Percentiles rank a stretch among this genome's conserved stretches.
These are phyloP conservation scores for Lucilia cuprina DNA, from an alignment of 1,140 invertebrate species.

Conservation along the genomic window DNA sequence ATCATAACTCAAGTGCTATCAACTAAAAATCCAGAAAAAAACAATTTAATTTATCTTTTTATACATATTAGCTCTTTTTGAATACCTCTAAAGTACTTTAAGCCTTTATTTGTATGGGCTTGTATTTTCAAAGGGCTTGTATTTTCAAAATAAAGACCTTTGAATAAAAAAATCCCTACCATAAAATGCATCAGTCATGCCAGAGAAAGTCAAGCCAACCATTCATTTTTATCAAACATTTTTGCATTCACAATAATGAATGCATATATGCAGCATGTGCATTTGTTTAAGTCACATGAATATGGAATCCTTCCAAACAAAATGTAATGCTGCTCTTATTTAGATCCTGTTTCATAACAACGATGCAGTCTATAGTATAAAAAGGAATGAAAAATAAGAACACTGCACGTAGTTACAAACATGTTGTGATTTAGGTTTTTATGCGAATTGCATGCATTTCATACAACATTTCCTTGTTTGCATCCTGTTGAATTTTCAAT, in stretches of 20 bases:
- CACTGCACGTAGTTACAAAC: too few relatives aligned
- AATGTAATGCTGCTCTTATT: too few relatives aligned
- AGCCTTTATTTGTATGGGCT: background rate
- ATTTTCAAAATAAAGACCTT: background rate
- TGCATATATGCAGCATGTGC: background rate
- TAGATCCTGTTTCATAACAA: too few relatives aligned
- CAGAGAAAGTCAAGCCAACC: background rate
- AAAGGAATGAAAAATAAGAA: too few relatives aligned
- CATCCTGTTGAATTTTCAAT: background rate
- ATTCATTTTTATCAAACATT: background rate
- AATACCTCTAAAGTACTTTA: background rate
- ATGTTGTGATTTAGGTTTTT: too few relatives aligned
- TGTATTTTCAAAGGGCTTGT: too few relatives aligned
- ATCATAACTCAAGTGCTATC: background rate
- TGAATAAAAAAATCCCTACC: background rate
- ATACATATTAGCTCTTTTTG: background rate
- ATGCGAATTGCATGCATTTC: background rate
- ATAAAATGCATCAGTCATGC: background rate
- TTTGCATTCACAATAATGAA: background rate
- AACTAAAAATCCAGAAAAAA: background rate
- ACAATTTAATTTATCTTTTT: too few relatives aligned
- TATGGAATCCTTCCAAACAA: too few relatives aligned
- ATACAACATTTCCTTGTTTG: background rate
- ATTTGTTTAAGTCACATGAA: background rate
- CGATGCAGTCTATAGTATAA: too few relatives aligned